Conservation (phyloP, 2,797 vertebrate species). For the Sparidentex hasta region DNA sequence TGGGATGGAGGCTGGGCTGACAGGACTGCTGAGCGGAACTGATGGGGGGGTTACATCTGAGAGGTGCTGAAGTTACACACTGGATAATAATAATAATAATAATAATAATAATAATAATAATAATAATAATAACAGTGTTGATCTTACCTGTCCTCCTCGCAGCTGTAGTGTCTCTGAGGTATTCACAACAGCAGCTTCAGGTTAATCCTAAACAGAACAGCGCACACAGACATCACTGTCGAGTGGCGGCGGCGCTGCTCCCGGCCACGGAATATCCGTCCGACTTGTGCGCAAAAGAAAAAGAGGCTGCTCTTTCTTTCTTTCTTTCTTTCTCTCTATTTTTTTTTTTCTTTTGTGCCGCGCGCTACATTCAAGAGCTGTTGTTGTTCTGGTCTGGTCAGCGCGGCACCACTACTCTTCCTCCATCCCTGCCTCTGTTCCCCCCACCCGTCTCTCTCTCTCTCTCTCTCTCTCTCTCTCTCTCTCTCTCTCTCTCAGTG, state of each 20-base stretch:
- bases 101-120: background rate
- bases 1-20: slow-evolving; percentile 11
- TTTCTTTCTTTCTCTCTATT: slow-evolving; percentile 11
- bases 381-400: background rate
- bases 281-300: slow-evolving; percentile 52
- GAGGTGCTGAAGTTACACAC: slow-evolving; percentile 26
- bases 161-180: slow-evolving; percentile 23
- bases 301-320: slow-evolving; percentile 19
- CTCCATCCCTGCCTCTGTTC: slow-evolving; percentile 54
- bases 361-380: slow-evolving; percentile 42
- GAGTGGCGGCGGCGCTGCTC: slow-evolving; percentile 53
- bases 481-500: slow-evolving; percentile 19
- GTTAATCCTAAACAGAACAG: slow-evolving; percentile 71
- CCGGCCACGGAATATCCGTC: slow-evolving; percentile 58
- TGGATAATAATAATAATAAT: slow-evolving; percentile 4
- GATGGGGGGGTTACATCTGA: slow-evolving; percentile 23
- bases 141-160: slow-evolving; percentile 62
- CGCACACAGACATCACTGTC: slow-evolving; percentile 69
- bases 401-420: slow-evolving; percentile 53
- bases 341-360: slow-evolving; percentile 23
- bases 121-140: too few species aligned
- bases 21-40: slow-evolving; percentile 6
- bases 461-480: slow-evolving; percentile 8
- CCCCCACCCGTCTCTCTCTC: slow-evolving; percentile 53
- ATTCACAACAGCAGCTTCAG: slow-evolving; percentile 39